phyloP scores from a whole-genome alignment of 2,113 vertebrate genomes.

The Seriola dumerili region DNA sequence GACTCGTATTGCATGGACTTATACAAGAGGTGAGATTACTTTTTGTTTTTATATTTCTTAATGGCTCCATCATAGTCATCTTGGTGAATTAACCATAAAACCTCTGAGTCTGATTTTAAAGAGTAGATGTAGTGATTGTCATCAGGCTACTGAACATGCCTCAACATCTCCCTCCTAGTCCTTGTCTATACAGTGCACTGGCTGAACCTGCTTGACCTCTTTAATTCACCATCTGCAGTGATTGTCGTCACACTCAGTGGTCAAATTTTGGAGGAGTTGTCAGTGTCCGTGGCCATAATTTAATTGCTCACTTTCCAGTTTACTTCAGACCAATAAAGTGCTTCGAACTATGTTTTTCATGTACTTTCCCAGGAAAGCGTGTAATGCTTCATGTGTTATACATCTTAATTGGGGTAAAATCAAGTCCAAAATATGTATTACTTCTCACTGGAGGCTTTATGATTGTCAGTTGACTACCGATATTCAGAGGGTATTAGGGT shows the following conservation, averaged over 20 bases:
- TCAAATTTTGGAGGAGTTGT: not conserved
- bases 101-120: constrained; percentile 26
- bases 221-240: not conserved
- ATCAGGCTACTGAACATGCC: constrained; percentile 24
- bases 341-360: constrained; percentile 10
- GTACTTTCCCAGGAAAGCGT: not conserved
- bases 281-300: not conserved
- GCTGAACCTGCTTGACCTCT: constrained; percentile 7
- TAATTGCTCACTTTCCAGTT: constrained; percentile 3
- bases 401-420: not conserved
- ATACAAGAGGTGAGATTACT: constrained; percentile 10
- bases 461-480: not conserved
- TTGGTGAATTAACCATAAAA: constrained; percentile 25
- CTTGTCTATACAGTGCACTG: not conserved
- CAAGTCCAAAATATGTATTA: not conserved
- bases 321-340: not conserved
- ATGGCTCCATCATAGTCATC: constrained; percentile 22
- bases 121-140: constrained; percentile 1
- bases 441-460: not conserved
- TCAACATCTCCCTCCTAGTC: not conserved
- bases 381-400: not conserved
- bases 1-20: constrained; percentile 40
- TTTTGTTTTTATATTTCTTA: constrained; percentile 11
- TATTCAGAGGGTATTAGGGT: not conserved
- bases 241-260: not conserved